These are phyloP conservation scores for Blastobasis adustella DNA, from an alignment of 2,888 invertebrate genomes.

Conservation along the genomic window DNA sequence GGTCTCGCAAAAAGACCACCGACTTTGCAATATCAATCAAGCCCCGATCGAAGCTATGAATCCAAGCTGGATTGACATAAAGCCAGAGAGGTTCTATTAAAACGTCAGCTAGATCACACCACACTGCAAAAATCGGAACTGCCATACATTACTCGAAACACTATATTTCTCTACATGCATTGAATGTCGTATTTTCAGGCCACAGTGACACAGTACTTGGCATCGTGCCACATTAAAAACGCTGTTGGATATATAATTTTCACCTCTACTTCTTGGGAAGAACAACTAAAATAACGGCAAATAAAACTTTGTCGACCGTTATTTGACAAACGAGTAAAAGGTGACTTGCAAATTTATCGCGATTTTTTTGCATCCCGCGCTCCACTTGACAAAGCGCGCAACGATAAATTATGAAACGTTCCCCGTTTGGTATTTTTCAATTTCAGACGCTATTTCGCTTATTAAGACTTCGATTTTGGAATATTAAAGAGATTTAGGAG, in stretches of 20 bases:
- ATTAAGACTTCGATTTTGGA: neutral
- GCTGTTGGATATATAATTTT: constrained; percentile 13
- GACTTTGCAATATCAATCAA: neutral
- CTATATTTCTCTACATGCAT: constrained; percentile 46
- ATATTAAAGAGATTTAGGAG: neutral
- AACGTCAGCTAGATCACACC: constrained; percentile 19
- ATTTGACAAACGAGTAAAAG: constrained; percentile 62
- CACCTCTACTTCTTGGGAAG: constrained; percentile 16
- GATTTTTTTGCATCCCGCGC: constrained; percentile 53
- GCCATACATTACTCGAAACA: constrained; percentile 38
- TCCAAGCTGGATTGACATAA: neutral
- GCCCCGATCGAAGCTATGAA: neutral
- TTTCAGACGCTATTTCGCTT: constrained; percentile 16
- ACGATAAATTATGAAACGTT: constrained; percentile 50
- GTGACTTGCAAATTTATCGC: constrained; percentile 59
- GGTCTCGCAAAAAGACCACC: neutral
- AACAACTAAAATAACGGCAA: constrained; percentile 12
- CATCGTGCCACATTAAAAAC: constrained; percentile 16
- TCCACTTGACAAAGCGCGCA: constrained; percentile 47
- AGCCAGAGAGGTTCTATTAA: constrained; percentile 1
- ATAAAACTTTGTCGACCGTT: constrained; percentile 31
- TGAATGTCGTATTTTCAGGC: constrained; percentile 45
- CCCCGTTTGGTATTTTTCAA: constrained; percentile 40
- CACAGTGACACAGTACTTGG: constrained; percentile 41
- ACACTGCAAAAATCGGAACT: constrained; percentile 20